A percentile compares a stretch with the other conserved stretches of the same genome.
phyloP scores from a whole-genome alignment of 2,888 invertebrate genomes.

The Zygogramma bicolorata region DNA sequence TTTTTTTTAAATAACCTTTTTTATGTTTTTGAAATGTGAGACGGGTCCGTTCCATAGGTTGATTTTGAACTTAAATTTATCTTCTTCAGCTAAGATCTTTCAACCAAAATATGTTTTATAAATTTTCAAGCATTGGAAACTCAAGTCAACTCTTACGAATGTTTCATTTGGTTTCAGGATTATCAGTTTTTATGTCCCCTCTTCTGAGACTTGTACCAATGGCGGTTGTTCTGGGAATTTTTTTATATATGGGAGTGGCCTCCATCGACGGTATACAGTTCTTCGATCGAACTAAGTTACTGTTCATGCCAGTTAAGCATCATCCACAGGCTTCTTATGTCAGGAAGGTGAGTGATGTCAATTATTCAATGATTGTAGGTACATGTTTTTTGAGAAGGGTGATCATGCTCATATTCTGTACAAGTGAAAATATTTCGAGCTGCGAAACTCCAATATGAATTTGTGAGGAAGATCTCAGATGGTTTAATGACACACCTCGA shows the following conservation, averaged over 20 bases:
- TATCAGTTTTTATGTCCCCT: slow-evolving; percentile 87
- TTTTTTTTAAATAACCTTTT: no score
- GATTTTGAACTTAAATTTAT: no score
- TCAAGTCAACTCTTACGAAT: no score
- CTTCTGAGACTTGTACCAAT: slow-evolving; percentile 86
- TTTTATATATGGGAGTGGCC: slow-evolving; percentile 96
- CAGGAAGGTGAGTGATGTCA: slow-evolving; percentile 76
- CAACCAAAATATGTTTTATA: no score
- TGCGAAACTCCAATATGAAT: no score
- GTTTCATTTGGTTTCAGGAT: slow-evolving; percentile 61
- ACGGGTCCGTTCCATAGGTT: no score
- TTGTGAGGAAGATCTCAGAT: no score
- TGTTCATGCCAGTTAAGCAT: slow-evolving; percentile 96
- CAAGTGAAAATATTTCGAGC: no score
- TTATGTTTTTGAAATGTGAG: no score
- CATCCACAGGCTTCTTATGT: slow-evolving; percentile 93
- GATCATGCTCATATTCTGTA: not conserved
- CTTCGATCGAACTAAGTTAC: slow-evolving; percentile 87
- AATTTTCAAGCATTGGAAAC: no score
- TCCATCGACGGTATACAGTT: slow-evolving; percentile 95
- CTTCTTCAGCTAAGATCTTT: no score
- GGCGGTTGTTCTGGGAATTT: slow-evolving; percentile 97
- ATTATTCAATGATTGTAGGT: not conserved
- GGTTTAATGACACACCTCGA: no score
- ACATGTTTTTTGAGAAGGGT: not conserved